A percentile compares a stretch with the other conserved stretches of the same genome.
phyloP scores from a whole-genome alignment of 2,797 vertebrate species.

The Anisognathus igniventris region DNA sequence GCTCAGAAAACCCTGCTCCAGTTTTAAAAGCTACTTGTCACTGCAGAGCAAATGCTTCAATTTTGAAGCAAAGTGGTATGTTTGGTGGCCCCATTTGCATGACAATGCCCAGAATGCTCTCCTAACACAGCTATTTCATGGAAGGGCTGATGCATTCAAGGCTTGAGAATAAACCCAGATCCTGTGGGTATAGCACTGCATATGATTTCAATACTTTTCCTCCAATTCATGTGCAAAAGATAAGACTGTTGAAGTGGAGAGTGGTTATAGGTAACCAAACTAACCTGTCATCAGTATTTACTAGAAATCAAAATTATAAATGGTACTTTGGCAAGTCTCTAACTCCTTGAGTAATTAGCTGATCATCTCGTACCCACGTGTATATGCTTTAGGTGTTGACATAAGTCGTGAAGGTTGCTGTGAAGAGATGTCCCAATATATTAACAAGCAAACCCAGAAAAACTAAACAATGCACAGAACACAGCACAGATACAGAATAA shows the following conservation, averaged over 20 bases:
- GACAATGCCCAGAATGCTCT: slow-evolving; percentile 63
- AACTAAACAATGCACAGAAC: slow-evolving; percentile 71
- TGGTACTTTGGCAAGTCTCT: not conserved
- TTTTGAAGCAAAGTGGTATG: slow-evolving; percentile 61
- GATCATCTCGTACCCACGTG: not conserved
- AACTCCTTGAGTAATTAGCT: slow-evolving; percentile 7
- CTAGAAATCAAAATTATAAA: not conserved
- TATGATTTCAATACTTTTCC: not conserved
- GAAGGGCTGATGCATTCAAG: slow-evolving; percentile 45
- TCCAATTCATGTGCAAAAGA: not conserved
- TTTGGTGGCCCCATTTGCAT: slow-evolving; percentile 64
- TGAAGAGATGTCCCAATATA: slow-evolving; percentile 77
- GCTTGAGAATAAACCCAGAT: slow-evolving; percentile 37
- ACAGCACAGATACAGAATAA: not conserved
- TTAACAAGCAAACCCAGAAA: slow-evolving; percentile 82
- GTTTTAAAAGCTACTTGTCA: slow-evolving; percentile 65
- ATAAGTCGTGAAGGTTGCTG: slow-evolving; percentile 62
- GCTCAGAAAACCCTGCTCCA: slow-evolving; percentile 29
- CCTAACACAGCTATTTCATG: slow-evolving; percentile 50
- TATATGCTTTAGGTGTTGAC: slow-evolving; percentile 51
- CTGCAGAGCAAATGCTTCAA: slow-evolving; percentile 12
- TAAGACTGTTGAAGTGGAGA: not conserved
- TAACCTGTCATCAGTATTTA: not conserved
- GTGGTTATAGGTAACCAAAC: not conserved
- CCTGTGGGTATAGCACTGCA: not conserved